Conservation (phyloP, 2,888 invertebrate species). For the Dryomyza anilis region DNA sequence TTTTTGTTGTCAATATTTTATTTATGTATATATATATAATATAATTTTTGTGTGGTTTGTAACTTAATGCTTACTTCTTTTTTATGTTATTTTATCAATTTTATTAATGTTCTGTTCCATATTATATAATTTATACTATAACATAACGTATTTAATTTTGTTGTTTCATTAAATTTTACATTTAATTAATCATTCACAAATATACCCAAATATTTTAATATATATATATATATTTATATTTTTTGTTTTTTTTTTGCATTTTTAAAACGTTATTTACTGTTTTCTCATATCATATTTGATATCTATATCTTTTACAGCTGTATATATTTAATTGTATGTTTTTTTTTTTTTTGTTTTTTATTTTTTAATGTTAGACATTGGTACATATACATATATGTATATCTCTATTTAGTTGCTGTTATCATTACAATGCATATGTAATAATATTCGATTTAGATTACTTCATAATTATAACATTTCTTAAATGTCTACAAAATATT, state of each 20-base stretch:
- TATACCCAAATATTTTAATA: neutral
- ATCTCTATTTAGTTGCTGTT: constrained; percentile 15
- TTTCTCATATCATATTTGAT: too few species aligned
- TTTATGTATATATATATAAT: constrained; percentile 36
- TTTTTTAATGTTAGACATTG: constrained; percentile 26
- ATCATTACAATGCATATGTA: neutral
- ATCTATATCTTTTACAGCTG: too few species aligned
- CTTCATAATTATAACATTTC: constrained; percentile 45
- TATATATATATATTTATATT: neutral
- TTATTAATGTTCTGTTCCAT: neutral
- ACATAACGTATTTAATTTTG: neutral
- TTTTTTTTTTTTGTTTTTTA: constrained; percentile 29
- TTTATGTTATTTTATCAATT: neutral
- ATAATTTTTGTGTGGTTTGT: neutral
- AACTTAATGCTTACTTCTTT: neutral
- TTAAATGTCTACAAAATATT: constrained; percentile 59
- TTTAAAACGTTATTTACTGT: neutral
- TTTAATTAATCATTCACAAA: neutral
- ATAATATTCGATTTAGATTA: neutral
- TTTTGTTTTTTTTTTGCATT: neutral
- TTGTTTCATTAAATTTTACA: neutral
- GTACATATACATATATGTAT: constrained; percentile 35
- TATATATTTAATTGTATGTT: too few species aligned
- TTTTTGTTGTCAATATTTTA: constrained; percentile 39
- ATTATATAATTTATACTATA: neutral